phyloP scores from a whole-genome alignment of 2,113 vertebrate genomes.

The Fregata magnificens region DNA sequence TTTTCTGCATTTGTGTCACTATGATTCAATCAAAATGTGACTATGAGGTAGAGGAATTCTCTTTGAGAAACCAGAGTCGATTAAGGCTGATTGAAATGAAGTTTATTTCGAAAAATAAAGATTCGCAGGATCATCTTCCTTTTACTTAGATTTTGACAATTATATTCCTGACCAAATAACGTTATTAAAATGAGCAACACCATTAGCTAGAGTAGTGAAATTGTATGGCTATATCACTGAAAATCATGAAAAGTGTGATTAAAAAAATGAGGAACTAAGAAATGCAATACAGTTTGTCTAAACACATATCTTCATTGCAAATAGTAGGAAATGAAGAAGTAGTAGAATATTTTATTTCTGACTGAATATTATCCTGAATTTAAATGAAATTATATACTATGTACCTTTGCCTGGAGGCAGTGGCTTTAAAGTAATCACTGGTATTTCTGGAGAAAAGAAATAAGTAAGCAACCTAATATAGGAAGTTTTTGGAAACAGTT shows the following conservation, averaged over 20 bases:
- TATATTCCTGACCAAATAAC: neutral
- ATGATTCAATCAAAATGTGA: neutral
- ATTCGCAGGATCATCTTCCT: neutral
- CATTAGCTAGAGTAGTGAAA: neutral
- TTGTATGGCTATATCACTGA: neutral
- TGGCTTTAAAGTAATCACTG: neutral
- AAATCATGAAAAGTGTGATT: neutral
- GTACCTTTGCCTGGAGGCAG: neutral
- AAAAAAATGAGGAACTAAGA: neutral
- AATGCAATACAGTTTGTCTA: neutral
- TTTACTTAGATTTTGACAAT: neutral
- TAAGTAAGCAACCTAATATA: neutral
- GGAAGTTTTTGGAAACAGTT: neutral
- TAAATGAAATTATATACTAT: neutral
- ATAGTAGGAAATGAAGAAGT: neutral
- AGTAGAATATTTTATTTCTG: neutral
- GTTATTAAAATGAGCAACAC: neutral
- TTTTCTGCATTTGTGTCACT: neutral
- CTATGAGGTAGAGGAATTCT: neutral
- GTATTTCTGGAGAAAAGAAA: neutral
- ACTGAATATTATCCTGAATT: neutral
- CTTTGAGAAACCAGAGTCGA: neutral
- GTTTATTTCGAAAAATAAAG: neutral
- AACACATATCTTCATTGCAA: neutral
- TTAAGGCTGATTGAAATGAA: neutral